These are phyloP conservation scores for Zapus hudsonius DNA, from an alignment of 2,113 vertebrate species.

Conservation along the genomic window DNA sequence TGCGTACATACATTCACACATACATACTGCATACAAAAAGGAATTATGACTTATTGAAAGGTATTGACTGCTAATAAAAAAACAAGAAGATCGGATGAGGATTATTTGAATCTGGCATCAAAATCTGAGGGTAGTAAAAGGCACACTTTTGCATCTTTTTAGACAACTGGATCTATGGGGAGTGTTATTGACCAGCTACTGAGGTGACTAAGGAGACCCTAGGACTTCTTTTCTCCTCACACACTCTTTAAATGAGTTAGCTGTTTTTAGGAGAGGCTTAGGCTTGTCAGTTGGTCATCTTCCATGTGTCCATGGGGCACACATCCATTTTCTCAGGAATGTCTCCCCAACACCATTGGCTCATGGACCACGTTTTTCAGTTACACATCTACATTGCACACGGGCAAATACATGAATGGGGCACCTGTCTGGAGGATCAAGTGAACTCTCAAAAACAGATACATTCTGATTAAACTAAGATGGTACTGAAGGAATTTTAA, in stretches of 20 bases:
- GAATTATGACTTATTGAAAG: neutral
- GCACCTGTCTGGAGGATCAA: neutral
- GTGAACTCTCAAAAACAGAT: neutral
- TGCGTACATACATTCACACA: too few species aligned
- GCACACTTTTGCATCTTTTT: neutral
- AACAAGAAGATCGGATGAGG: neutral
- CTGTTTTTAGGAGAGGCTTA: neutral
- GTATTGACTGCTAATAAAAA: neutral
- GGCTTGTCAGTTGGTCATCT: too few species aligned
- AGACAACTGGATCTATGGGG: rapidly evolving
- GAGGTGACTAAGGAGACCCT: neutral
- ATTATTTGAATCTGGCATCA: neutral
- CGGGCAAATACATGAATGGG: neutral
- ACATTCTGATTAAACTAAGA: neutral
- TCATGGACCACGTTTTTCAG: neutral
- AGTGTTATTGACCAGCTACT: neutral
- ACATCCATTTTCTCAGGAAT: neutral
- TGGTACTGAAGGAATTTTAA: neutral
- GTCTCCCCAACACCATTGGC: neutral
- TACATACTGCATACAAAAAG: too few species aligned
- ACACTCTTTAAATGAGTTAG: neutral
- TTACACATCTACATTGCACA: neutral
- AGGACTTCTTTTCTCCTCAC: neutral
- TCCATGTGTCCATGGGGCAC: neutral
- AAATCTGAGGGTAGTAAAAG: neutral